Percentiles rank a stretch among this genome's conserved stretches.
These are phyloP conservation scores for Ips typographus DNA, from an alignment of 1,140 invertebrate species.

Conservation along the genomic window DNA sequence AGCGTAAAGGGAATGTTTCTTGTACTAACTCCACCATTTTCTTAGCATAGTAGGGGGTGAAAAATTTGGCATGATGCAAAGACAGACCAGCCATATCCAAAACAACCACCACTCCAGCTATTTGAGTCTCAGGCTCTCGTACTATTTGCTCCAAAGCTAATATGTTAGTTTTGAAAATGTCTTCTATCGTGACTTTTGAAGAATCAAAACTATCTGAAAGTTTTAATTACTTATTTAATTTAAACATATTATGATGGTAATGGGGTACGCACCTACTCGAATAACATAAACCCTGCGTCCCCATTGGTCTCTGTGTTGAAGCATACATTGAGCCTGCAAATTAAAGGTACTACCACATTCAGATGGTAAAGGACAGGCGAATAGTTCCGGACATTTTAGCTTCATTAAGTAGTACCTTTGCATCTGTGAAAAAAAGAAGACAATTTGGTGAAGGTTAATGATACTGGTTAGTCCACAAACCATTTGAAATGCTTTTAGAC, in stretches of 20 bases:
- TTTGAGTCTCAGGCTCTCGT: conserved; percentile 53
- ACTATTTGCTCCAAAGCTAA: conserved; percentile 54
- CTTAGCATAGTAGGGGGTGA: conserved; percentile 54
- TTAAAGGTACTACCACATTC: conserved; percentile 49
- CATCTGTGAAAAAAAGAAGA: conserved; percentile 41
- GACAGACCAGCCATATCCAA: conserved; percentile 55
- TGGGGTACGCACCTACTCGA: conserved; percentile 48
- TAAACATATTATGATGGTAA: too few species aligned
- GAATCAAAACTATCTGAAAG: conserved; percentile 54
- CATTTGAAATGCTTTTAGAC: conserved; percentile 57
- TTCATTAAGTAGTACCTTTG: conserved; percentile 54
- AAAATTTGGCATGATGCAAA: conserved; percentile 54
- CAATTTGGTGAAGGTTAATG: conserved; percentile 6
- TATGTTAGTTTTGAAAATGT: conserved; percentile 55
- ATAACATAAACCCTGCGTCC: conserved; percentile 52
- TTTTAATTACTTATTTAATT: background rate
- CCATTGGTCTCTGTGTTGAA: conserved; percentile 48
- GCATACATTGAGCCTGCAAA: conserved; percentile 52
- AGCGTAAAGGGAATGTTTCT: conserved; percentile 63
- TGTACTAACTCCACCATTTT: conserved; percentile 55
- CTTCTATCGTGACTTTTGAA: conserved; percentile 51
- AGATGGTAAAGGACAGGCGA: conserved; percentile 48
- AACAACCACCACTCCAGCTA: conserved; percentile 53
- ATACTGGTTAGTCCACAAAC: conserved; percentile 27
- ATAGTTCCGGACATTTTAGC: conserved; percentile 52